Base-by-base conservation (phyloP, 2,888 invertebrate species). In the Encarsia formosa region DNA sequence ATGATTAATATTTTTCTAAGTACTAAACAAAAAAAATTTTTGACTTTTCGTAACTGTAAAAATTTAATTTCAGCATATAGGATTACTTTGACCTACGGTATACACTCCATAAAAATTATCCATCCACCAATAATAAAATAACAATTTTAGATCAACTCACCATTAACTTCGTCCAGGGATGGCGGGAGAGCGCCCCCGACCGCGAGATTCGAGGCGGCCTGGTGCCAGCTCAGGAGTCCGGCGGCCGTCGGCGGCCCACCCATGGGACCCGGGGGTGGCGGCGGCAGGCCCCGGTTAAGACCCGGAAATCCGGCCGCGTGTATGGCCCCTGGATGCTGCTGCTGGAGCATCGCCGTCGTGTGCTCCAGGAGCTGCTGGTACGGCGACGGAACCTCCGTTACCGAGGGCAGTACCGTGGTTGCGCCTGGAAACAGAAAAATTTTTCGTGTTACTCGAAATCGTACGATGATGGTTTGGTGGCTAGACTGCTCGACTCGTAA, bases 301-400 rank as follows among this genome's bases (percentile, higher is more conserved):
- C 19, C 19, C 9, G 15, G 15, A 38, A 63, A 41, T 19, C 63
- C 52, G 8, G 56, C 60, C 11, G 61, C 59, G 20, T 59, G n/a
- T 15, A 20, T n/a, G 15, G 22, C 6, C 0, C 16, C 22, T 3
- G 23, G 22, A 4, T 29, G 16, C 29, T 39, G 31, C n/a, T 34
- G 31, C 50, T 73, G 73, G 15, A 73, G 49, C 66, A 70, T 70
- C 47, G 70, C 69, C 34, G 66, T 68, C 19, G 73, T 71, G 47
- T 73, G 73, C 47, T 74, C 73, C 26, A 74, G 57, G 9, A 74
- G 64, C 52, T 73, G 73, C 44, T 74, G 73, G 49, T 74, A 73
- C 31, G 71, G 64, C 43, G 69, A 61, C 11, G 71, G 68, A 4
- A 71, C 65, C 16, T 73, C 73, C 50, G 56, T 68, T 3, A 61